These are phyloP conservation scores for Tupaia chinensis DNA, from an alignment of 2,113 vertebrate species.

Conservation along the genomic window DNA sequence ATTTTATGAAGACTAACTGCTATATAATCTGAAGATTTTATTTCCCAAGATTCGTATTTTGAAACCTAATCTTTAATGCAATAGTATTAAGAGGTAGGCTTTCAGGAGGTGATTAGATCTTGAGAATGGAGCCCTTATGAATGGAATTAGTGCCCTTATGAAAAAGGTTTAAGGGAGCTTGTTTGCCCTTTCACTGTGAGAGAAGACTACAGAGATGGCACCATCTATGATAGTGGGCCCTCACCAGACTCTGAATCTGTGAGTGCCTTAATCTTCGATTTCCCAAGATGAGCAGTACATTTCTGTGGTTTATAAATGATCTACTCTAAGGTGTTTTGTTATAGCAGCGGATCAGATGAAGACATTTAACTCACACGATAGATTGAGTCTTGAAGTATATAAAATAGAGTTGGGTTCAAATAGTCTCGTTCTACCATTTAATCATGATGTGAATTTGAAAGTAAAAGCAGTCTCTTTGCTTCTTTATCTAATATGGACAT, in stretches of 20 bases:
- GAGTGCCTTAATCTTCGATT: not conserved
- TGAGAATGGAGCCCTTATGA: not conserved
- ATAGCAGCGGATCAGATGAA: not conserved
- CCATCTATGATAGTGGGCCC: fast-evolving
- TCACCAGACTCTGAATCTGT: not conserved
- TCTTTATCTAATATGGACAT: not conserved
- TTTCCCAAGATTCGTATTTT: not conserved
- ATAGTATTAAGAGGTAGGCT: not conserved
- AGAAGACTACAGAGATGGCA: not conserved
- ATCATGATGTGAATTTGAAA: not conserved
- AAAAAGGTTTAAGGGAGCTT: not conserved
- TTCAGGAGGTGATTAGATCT: not conserved
- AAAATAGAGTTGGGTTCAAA: slow-evolving; percentile 3
- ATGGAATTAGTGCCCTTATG: not conserved
- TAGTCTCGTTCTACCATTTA: not conserved
- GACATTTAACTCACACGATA: not conserved
- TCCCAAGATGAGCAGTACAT: not conserved
- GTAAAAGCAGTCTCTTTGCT: not conserved
- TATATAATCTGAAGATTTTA: not conserved
- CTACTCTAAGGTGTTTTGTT: not conserved
- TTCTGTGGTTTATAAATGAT: not conserved
- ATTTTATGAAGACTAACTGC: slow-evolving; percentile 6
- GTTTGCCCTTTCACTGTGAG: not conserved
- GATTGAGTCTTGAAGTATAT: not conserved
- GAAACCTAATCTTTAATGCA: not conserved